A percentile compares a stretch with the other conserved stretches of the same genome.
phyloP scores from a whole-genome alignment of 92 coral and sea anemone genomes.

The Phenganax stokvisi region DNA sequence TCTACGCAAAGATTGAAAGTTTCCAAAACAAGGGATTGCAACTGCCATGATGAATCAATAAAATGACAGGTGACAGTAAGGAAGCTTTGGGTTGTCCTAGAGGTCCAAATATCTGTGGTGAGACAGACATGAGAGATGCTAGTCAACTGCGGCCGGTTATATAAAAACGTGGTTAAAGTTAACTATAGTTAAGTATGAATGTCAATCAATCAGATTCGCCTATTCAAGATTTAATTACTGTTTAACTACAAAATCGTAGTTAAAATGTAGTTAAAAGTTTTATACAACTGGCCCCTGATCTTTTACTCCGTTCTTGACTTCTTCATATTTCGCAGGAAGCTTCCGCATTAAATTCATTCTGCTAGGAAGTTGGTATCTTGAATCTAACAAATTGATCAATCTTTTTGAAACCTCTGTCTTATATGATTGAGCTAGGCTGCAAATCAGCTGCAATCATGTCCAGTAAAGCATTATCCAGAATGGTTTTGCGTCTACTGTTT shows the following conservation, averaged over 20 bases:
- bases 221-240: too few relatives aligned
- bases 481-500: not conserved
- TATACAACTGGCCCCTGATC: not conserved
- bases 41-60: slow-evolving; percentile 24
- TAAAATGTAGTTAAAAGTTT: too few relatives aligned
- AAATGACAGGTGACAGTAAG: slow-evolving; percentile 33
- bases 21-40: slow-evolving; percentile 41
- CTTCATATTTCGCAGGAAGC: slow-evolving; percentile 11
- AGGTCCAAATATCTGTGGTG: slow-evolving; percentile 29
- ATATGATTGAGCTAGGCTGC: not conserved
- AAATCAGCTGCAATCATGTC: not conserved
- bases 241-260: too few relatives aligned
- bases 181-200: too few relatives aligned
- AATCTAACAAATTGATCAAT: not conserved
- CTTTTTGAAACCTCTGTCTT: not conserved
- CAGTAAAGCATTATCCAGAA: not conserved
- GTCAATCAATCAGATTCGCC: too few relatives aligned
- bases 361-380: not conserved
- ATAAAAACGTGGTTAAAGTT: too few relatives aligned
- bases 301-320: slow-evolving; percentile 15
- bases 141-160: not conserved
- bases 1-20: slow-evolving; percentile 11
- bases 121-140: slow-evolving; percentile 14
- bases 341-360: not conserved
- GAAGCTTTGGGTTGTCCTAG: slow-evolving; percentile 16